Conservation (phyloP, 2,888 invertebrate species). For the Nebria brevicollis region DNA sequence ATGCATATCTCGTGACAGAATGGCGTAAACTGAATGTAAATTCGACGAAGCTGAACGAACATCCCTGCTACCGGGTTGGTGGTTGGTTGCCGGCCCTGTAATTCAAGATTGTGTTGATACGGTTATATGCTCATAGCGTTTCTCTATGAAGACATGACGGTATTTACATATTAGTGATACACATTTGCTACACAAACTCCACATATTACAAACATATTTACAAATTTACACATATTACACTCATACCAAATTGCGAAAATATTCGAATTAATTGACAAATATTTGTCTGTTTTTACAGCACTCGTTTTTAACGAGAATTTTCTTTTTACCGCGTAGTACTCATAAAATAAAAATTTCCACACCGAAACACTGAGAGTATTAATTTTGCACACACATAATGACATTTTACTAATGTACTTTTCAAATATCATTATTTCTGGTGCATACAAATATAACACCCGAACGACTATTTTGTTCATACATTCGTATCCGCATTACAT, state of each 20-base stretch:
- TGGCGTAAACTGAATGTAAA: neutral
- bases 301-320: neutral
- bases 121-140: neutral
- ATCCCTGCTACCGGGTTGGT: neutral
- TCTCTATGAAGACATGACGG: conserved; percentile 1
- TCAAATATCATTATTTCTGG: neutral
- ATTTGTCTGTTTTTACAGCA: too few species aligned
- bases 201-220: neutral
- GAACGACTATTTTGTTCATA: neutral
- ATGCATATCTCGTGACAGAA: neutral
- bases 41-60: neutral
- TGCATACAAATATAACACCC: neutral
- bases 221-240: neutral
- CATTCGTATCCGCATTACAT: neutral
- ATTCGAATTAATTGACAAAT: neutral
- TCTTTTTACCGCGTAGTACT: neutral
- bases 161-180: neutral
- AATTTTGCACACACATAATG: neutral
- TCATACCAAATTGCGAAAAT: neutral
- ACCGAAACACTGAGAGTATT: neutral
- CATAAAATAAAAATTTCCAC: neutral
- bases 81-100: neutral
- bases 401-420: neutral
- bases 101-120: conserved; percentile 1
- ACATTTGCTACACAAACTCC: neutral